Conservation (phyloP, 1,140 invertebrate species). For the Papilio machaon region DNA sequence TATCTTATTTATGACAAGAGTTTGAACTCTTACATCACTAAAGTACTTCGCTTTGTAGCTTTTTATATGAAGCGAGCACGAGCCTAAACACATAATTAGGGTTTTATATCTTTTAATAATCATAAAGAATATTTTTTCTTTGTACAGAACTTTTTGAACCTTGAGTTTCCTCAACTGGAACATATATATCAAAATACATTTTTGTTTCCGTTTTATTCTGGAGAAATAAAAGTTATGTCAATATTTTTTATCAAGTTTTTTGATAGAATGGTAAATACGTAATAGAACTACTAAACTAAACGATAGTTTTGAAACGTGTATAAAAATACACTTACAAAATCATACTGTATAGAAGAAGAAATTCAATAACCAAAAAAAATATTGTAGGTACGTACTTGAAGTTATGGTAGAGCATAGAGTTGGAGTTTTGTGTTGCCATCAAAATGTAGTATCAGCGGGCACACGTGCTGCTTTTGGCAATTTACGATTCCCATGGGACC, state of each 20-base stretch:
- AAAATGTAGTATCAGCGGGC: conserved; percentile 59
- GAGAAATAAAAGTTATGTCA: too few species aligned
- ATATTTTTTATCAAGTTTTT: too few species aligned
- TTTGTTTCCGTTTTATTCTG: too few species aligned
- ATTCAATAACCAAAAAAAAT: neutral
- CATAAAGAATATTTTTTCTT: too few species aligned
- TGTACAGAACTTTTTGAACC: too few species aligned
- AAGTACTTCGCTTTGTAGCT: neutral
- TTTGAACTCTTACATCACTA: conserved; percentile 13
- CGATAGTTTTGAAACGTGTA: neutral
- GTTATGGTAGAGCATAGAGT: conserved; percentile 36
- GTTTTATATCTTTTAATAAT: too few species aligned
- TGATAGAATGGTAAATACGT: too few species aligned
- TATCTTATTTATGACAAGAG: conserved; percentile 13
- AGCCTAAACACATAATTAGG: too few species aligned
- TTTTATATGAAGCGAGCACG: neutral
- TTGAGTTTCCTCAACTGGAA: too few species aligned
- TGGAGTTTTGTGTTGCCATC: conserved; percentile 62
- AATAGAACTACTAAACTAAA: too few species aligned
- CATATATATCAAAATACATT: too few species aligned
- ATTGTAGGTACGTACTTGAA: neutral
- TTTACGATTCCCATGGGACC: conserved; percentile 57
- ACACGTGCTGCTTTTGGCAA: conserved; percentile 71
- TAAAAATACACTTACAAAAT: neutral
- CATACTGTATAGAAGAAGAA: neutral